A percentile compares a stretch with the other conserved stretches of the same genome.
phyloP scores from a whole-genome alignment of 35 echinoderm and acorn worm species.

The Stichopus chloronotus region DNA sequence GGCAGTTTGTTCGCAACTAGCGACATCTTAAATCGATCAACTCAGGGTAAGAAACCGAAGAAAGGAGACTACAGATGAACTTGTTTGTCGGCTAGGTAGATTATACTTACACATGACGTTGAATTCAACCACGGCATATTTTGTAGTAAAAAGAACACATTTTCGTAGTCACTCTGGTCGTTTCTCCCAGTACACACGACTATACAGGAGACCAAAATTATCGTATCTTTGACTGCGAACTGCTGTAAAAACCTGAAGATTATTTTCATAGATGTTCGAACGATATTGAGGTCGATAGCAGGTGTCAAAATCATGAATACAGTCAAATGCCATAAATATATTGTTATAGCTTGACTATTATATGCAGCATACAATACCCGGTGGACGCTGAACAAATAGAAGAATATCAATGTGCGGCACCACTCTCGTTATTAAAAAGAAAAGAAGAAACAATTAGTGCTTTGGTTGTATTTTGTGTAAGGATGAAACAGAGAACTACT shows the following conservation, averaged over 20 bases:
- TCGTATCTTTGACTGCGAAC: neutral
- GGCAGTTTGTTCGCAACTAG: slow-evolving; percentile 22
- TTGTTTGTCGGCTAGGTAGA: neutral
- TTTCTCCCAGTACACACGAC: too few relatives aligned
- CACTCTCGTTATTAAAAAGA: too few relatives aligned
- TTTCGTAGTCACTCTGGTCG: neutral
- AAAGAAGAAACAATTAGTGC: too few relatives aligned
- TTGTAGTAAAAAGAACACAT: neutral
- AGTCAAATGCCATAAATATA: neutral
- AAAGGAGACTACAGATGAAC: neutral
- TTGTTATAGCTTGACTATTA: too few relatives aligned
- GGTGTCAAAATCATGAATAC: neutral
- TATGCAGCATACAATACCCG: too few relatives aligned
- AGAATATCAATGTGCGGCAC: too few relatives aligned
- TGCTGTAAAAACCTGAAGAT: neutral
- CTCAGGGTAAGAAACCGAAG: neutral
- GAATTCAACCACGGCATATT: neutral
- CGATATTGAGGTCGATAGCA: neutral
- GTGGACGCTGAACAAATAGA: too few relatives aligned
- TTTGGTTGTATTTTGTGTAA: too few relatives aligned
- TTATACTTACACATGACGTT: neutral
- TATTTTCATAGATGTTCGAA: neutral
- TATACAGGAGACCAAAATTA: too few relatives aligned
- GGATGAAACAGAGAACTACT: too few relatives aligned
- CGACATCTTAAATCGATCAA: slow-evolving; percentile 16